phyloP scores from a whole-genome alignment of 1,140 invertebrate genomes.

The Drosophila chauvacae region DNA sequence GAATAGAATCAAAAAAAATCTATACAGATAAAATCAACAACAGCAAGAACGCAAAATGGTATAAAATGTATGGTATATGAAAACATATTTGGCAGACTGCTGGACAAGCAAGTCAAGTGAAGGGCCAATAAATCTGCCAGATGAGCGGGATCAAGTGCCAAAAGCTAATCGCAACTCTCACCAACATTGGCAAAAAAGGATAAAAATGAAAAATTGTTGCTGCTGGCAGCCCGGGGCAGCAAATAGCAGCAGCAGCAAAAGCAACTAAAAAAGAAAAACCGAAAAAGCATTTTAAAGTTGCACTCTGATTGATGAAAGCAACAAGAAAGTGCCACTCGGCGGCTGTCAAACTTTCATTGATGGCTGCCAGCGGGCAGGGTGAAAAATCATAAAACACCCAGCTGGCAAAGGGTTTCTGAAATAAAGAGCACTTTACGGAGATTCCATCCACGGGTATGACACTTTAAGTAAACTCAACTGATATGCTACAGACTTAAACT shows the following conservation, averaged over 20 bases:
- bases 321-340: constrained; percentile 40
- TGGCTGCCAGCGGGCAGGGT: not conserved
- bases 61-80: constrained; percentile 33
- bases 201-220: constrained; percentile 66
- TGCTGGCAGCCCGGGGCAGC: constrained; percentile 23
- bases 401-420: constrained; percentile 8
- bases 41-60: constrained; percentile 43
- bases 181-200: constrained; percentile 16
- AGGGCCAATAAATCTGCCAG: constrained; percentile 59
- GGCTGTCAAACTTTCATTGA: constrained; percentile 43
- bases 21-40: constrained; percentile 42
- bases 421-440: constrained; percentile 7
- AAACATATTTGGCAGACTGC: constrained; percentile 28
- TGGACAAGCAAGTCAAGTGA: constrained; percentile 42
- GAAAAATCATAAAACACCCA: constrained; percentile 23
- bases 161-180: constrained; percentile 63
- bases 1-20: constrained; percentile 30
- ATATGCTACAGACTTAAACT: not conserved
- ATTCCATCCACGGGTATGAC: not conserved
- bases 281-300: constrained; percentile 45
- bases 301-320: constrained; percentile 63
- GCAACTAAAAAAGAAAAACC: not conserved
- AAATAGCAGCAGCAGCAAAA: constrained; percentile 14
- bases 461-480: not conserved
- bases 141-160: constrained; percentile 62